phyloP scores from a whole-genome alignment of 2,797 vertebrate species.

The Pangasius krempfi region DNA sequence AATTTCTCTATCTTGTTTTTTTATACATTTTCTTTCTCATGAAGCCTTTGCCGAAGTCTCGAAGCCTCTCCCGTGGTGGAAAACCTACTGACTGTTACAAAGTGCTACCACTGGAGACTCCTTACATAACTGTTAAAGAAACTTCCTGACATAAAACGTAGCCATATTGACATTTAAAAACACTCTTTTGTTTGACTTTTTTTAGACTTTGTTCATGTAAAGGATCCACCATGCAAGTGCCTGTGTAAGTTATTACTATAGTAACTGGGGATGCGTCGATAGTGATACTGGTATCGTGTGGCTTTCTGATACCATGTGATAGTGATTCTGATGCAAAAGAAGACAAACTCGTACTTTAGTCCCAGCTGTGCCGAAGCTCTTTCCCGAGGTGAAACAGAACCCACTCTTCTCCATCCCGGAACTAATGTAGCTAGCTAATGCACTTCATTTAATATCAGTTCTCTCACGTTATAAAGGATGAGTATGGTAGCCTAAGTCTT shows the following conservation, averaged over 20 bases:
- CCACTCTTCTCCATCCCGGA: background rate
- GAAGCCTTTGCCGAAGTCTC: too few species aligned
- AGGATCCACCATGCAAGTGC: background rate
- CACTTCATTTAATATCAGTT: background rate
- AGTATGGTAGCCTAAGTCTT: too few species aligned
- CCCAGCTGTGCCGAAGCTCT: too few species aligned
- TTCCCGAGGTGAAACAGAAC: too few species aligned
- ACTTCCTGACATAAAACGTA: background rate
- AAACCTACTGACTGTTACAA: background rate
- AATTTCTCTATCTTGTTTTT: too few species aligned
- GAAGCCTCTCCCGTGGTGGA: background rate
- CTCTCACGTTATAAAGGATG: too few species aligned
- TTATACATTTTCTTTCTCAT: too few species aligned
- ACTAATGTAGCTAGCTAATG: background rate
- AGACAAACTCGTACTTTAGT: background rate
- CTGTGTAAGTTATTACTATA: background rate
- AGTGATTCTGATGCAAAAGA: background rate
- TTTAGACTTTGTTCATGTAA: background rate
- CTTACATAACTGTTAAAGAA: background rate
- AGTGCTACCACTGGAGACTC: background rate
- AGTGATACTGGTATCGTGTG: too few species aligned
- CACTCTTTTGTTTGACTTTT: background rate
- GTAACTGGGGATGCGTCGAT: background rate
- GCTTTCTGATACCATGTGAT: background rate
- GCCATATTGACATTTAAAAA: background rate